phyloP scores from a whole-genome alignment of 2,113 vertebrate genomes.

The Polypterus bichir region DNA sequence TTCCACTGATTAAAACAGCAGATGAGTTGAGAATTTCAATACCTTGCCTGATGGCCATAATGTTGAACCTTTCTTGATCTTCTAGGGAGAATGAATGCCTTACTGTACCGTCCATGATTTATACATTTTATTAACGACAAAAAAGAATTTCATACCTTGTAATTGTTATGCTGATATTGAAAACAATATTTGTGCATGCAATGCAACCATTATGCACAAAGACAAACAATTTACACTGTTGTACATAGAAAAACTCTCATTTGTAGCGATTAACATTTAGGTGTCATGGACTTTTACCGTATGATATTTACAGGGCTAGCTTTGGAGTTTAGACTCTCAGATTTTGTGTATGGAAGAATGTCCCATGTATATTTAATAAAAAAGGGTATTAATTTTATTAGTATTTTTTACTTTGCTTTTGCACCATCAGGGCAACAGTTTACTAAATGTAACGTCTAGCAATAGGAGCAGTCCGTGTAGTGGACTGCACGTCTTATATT shows the following conservation, averaged over 20 bases:
- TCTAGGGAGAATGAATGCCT: slow-evolving; percentile 41
- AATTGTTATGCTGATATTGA: slow-evolving; percentile 11
- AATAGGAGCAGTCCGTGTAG: neutral
- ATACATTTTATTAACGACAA: slow-evolving; percentile 37
- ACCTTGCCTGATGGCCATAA: slow-evolving; percentile 27
- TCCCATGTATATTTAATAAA: slow-evolving; percentile 7
- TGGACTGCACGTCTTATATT: slow-evolving; percentile 1
- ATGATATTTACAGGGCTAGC: slow-evolving; percentile 14
- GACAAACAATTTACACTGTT: neutral
- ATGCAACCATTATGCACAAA: slow-evolving; percentile 12
- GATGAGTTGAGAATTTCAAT: slow-evolving; percentile 26
- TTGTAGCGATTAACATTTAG: slow-evolving; percentile 3
- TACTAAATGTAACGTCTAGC: no score
- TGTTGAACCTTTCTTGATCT: slow-evolving; percentile 34
- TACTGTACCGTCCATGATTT: slow-evolving; percentile 42
- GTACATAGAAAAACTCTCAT: neutral
- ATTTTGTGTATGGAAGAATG: slow-evolving; percentile 14
- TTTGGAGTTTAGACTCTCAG: slow-evolving; percentile 10
- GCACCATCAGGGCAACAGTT: no score
- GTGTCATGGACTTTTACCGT: slow-evolving; percentile 1
- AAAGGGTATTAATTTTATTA: neutral
- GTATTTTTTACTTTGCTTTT: slow-evolving; percentile 3
- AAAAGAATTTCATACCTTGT: slow-evolving; percentile 27
- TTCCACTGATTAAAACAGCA: slow-evolving; percentile 24
- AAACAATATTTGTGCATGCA: slow-evolving; percentile 1